These are phyloP conservation scores for Rhinatrema bivittatum DNA, from an alignment of 2,797 vertebrate genomes.

Conservation along the genomic window DNA sequence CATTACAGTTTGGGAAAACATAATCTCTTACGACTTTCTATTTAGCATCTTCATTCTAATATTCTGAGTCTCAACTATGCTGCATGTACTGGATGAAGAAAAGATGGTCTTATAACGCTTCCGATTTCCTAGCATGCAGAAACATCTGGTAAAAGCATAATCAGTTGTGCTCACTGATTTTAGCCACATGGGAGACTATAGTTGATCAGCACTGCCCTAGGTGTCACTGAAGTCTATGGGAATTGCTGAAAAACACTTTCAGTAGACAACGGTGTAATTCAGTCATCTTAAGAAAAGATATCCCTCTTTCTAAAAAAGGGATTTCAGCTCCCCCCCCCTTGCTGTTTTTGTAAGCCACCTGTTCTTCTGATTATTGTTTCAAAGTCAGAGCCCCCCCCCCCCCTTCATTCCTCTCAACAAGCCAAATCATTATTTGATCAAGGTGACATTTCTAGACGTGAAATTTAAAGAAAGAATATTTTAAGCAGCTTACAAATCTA, in stretches of 20 bases:
- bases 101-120: constrained; percentile 8
- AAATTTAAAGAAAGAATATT: constrained; percentile 25
- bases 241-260: constrained; percentile 38
- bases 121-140: constrained; percentile 10
- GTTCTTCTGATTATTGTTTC: constrained; percentile 14
- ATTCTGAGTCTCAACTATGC: constrained; percentile 1
- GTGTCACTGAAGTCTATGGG: constrained; percentile 30
- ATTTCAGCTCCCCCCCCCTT: constrained; percentile 20
- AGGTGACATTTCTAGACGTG: constrained; percentile 23
- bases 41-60: no score
- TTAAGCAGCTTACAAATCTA: constrained; percentile 21
- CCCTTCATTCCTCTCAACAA: constrained; percentile 22
- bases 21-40: no score
- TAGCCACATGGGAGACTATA: constrained; percentile 31
- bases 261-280: constrained; percentile 43
- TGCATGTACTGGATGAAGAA: constrained; percentile 15
- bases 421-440: constrained; percentile 22
- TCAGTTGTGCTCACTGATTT: constrained; percentile 14
- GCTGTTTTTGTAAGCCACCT: constrained; percentile 14
- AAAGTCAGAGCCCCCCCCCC: constrained; percentile 12
- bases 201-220: constrained; percentile 33
- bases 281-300: constrained; percentile 33
- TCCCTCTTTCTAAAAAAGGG: no score
- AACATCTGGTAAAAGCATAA: constrained; percentile 33
- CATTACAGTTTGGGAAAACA: no score